Percentiles rank a stretch among this genome's conserved stretches.
phyloP scores from a whole-genome alignment of 2,113 vertebrate genomes.

The Cynopterus brachyotis region DNA sequence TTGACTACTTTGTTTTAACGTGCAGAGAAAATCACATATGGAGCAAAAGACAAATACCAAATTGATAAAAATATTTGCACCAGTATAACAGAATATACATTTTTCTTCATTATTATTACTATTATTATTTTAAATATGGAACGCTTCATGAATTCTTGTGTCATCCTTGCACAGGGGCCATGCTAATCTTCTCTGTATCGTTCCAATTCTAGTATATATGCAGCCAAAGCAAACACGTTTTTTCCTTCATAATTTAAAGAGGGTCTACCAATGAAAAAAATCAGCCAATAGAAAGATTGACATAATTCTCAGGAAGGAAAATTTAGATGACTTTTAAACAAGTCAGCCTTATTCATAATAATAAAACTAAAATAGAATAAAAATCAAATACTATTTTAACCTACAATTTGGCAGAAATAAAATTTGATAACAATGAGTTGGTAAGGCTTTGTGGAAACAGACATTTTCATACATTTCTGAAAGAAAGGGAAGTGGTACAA shows the following conservation, averaged over 20 bases:
- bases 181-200: too few relatives aligned
- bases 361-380: neutral
- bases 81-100: neutral
- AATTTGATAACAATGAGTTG: neutral
- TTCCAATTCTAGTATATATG: neutral
- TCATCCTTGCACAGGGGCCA: too few relatives aligned
- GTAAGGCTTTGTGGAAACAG: neutral
- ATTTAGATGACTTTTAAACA: neutral
- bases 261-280: neutral
- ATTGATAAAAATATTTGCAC: neutral
- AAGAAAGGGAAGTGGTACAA: neutral
- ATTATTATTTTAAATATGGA: too few relatives aligned
- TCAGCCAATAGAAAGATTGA: neutral
- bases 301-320: neutral
- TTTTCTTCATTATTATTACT: neutral
- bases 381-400: neutral
- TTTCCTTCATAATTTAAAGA: neutral
- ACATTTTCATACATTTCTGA: neutral
- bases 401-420: neutral
- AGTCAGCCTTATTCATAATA: neutral
- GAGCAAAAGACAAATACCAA: neutral
- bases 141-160: too few relatives aligned
- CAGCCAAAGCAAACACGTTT: neutral
- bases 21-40: neutral
- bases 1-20: neutral